These are phyloP conservation scores for Poecilia wingei DNA, from an alignment of 2,797 vertebrate species.

Conservation along the genomic window DNA sequence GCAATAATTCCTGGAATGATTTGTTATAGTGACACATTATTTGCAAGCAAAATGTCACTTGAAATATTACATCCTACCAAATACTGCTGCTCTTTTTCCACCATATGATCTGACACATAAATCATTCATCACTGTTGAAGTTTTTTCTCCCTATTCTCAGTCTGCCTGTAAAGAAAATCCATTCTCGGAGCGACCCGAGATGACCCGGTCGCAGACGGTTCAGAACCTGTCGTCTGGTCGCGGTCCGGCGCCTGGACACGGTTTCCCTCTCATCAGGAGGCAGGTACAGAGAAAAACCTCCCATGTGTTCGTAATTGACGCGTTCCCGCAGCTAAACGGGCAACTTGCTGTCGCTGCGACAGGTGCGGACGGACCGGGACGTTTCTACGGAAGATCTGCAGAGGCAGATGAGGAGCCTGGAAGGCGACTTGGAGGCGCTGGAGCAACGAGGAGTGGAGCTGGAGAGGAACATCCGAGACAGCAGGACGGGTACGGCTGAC, in stretches of 20 bases:
- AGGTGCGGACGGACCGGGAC: constrained; percentile 89
- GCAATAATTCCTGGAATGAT: no score
- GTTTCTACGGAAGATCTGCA: constrained; percentile 84
- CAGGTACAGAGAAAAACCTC: constrained; percentile 79
- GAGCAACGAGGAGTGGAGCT: constrained; percentile 86
- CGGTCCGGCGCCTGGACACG: constrained; percentile 85
- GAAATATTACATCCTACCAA: not conserved
- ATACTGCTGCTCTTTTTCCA: not conserved
- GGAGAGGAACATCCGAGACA: constrained; percentile 85
- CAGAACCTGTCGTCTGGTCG: constrained; percentile 78
- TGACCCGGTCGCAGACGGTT: constrained; percentile 73
- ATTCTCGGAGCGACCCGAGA: constrained; percentile 78
- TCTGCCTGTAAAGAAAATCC: constrained; percentile 85
- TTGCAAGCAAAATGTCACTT: not conserved
- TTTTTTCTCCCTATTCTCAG: constrained; percentile 48
- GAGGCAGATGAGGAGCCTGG: constrained; percentile 83
- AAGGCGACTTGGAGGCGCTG: constrained; percentile 84
- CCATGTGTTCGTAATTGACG: not conserved
- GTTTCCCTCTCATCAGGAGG: constrained; percentile 93
- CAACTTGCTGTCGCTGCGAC: not conserved
- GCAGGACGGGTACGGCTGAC: constrained; percentile 74
- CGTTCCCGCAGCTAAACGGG: not conserved
- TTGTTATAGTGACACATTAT: no score
- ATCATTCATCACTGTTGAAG: not conserved
- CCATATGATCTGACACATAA: not conserved